Conservation (phyloP, 92 coral and sea anemone species). For the Scolanthus callimorphus region DNA sequence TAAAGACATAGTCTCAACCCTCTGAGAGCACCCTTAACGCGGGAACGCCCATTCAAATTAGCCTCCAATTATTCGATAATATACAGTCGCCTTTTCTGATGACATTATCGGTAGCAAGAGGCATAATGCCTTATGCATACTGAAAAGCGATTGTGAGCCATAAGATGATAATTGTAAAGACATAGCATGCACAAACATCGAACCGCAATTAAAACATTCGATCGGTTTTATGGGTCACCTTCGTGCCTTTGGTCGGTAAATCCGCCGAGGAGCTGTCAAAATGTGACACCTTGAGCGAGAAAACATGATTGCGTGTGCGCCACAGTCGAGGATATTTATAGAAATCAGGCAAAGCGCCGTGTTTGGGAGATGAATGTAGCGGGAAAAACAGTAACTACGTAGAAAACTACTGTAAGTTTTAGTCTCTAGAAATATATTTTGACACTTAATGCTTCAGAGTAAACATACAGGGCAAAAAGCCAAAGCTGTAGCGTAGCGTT, state of each 20-base stretch:
- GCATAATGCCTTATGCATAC: constrained; percentile 72
- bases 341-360: constrained; percentile 22
- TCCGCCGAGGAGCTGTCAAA: constrained; percentile 29
- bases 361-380: too few species aligned
- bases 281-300: constrained; percentile 12
- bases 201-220: constrained; percentile 13
- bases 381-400: too few species aligned
- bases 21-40: constrained; percentile 79
- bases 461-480: too few species aligned
- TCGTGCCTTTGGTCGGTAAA: constrained; percentile 32
- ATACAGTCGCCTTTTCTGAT: constrained; percentile 78
- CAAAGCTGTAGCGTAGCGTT: too few species aligned
- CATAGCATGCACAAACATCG: constrained; percentile 13
- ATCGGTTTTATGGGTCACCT: not conserved
- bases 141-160: constrained; percentile 75
- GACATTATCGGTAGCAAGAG: constrained; percentile 76
- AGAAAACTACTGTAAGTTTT: too few species aligned
- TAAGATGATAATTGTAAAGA: constrained; percentile 66
- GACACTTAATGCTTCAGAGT: too few species aligned
- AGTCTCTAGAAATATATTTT: too few species aligned
- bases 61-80: constrained; percentile 90
- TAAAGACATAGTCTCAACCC: constrained; percentile 86
- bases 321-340: constrained; percentile 28
- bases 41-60: constrained; percentile 96
- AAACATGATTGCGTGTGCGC: constrained; percentile 4